Evolutionary conservation across 2,113 vertebrate species (phyloP), one percentile per base, ranked within the genome.

Genomic region (Vulpes vulpes): DNA sequence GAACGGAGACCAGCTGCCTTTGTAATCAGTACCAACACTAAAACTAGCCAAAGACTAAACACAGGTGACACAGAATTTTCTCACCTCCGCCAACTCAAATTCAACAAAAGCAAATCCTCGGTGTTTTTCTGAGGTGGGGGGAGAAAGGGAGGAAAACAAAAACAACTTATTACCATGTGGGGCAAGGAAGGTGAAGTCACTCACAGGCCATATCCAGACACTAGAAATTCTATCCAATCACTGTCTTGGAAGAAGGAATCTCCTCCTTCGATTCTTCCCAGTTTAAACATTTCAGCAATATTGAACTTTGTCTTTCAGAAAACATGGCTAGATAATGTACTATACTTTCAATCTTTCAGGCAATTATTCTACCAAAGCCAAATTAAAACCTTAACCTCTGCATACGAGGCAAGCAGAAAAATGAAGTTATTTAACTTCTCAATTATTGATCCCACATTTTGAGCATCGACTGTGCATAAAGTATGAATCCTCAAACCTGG

Each of bases 91-190:
- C 98, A 99, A 96, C 96, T 99, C 99, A 96, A 99, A 99, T 88
- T 99, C 99, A 95, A 99, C 99, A 95, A 99, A 99, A 12, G 99
- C 99, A 96, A 99, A 99, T n/a, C 99, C 99, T 74, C 99, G 98
- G 98, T 99, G 99, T 95, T 99, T 99, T 98, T 99, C 99, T 99
- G 67, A 43, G 43, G 43, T 43, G 43, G 43, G 43, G 43, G 43
- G 43, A 43, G 6, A 43, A 69, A 74, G 92, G 89, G 14, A 19
- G 20, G 32, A 9, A 94, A 89, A 81, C 5, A 86, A 67, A 83
- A 95, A 5, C 0, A 3, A 85, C 2, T 6, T 60, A 67, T 97
- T 93, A 92, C 11, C n/a, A 30, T 30, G 2, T 22, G 35, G 30
- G 15, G 17, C 27, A 79, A 92, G 32, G 53, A 93, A 32, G 90